Evolutionary conservation across 1,140 invertebrate genomes (phyloP), one percentile per base, ranked within the genome.

Genomic region (Tenebrio molitor): DNA sequence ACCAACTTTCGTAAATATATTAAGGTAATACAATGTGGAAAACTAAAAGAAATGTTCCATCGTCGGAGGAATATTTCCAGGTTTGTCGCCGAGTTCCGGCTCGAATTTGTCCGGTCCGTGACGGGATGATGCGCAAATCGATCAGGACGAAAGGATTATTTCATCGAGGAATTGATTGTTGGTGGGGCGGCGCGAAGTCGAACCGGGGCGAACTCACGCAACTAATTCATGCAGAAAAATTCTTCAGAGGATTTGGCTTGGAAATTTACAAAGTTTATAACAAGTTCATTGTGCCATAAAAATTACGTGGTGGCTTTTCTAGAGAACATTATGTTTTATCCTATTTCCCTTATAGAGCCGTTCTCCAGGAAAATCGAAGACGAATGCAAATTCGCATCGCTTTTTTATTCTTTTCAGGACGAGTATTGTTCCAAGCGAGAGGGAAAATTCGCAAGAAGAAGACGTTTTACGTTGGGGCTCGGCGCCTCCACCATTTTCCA

Each of bases 31-130:
- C 50, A 58, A 58, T 29, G 50, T 29, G 50, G 50, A 58, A 29
- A 58, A 58, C 21, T 58, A 58, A 58, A 58, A 58, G 50, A 58
- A 58, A 58, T 58, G 23, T 25, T 58, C 50, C 50, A 29, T 58
- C 50, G 50, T 29, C 21, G 29, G 29, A 58, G 50, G 29, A 58
- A 58, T 29, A 58, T 58, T 58, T 58, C 15, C 50, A 15, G 8
- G 23, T 58, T 58, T 58, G 50, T 21, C 50, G 44, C 15, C 44
- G n/a, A 4, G 29, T 33, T 33, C 29, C 4, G 29, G 29, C n/a
- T n/a, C n/a, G n/a, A n/a, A 41, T 14, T 41, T 41, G n/a, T 41
- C 12, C 36, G 36, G 17, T 10, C 29, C 10, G 4, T 33, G 10
- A 33, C 29, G 29, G 29, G 4, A 10, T 33, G 10, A 33, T 33